phyloP scores from a whole-genome alignment of 2,797 vertebrate species.

The Acanthiza pusilla region DNA sequence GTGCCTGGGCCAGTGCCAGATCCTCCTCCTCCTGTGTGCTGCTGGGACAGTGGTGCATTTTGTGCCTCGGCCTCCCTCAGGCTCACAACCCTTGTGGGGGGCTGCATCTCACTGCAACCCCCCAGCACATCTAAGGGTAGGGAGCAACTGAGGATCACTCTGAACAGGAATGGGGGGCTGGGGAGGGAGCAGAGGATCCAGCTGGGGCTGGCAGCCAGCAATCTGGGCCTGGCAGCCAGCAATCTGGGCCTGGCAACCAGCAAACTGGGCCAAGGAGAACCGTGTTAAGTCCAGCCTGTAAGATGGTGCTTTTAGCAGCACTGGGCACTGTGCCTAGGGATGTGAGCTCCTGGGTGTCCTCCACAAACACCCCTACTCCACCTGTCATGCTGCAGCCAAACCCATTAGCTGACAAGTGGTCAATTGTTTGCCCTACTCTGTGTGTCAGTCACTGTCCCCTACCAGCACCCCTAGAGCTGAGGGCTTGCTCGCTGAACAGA shows the following conservation, averaged over 20 bases:
- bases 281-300: neutral
- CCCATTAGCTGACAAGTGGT: neutral
- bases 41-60: neutral
- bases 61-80: neutral
- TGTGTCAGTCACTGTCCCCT: neutral
- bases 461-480: neutral
- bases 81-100: neutral
- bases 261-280: neutral
- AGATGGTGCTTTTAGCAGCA: neutral
- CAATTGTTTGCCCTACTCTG: neutral
- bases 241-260: neutral
- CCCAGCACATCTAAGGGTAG: neutral
- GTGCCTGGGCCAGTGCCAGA: slow-evolving; percentile 74
- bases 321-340: neutral
- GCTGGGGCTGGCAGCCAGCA: neutral
- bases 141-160: neutral
- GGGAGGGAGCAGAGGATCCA: neutral
- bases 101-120: neutral
- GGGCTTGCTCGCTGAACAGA: neutral
- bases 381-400: rapidly evolving
- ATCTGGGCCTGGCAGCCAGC: neutral
- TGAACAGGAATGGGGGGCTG: neutral
- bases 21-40: slow-evolving; percentile 79
- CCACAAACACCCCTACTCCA: neutral
- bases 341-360: rapidly evolving